Evolutionary conservation across 1,140 invertebrate genomes (phyloP).

Genomic region (Oscheius sp.): DNA sequence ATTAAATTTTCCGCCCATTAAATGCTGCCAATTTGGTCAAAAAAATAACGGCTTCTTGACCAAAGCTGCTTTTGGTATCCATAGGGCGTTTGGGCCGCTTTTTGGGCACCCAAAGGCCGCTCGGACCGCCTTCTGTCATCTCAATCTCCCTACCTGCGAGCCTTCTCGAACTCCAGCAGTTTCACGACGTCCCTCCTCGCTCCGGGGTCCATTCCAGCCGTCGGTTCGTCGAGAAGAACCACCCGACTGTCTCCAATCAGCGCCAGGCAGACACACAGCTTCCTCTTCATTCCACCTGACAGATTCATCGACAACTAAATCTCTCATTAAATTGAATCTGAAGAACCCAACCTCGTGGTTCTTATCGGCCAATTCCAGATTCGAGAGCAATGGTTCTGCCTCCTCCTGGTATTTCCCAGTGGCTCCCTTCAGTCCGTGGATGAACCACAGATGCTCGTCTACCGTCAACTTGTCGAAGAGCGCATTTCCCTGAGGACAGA

Average conservation of each 20-base stretch:
- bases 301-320: conserved; percentile 42
- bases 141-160: too few relatives aligned
- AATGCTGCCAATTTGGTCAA: too few relatives aligned
- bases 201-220: conserved; percentile 67
- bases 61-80: too few relatives aligned
- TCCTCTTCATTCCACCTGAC: conserved; percentile 64
- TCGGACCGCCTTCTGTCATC: too few relatives aligned
- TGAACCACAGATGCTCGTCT: conserved; percentile 63
- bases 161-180: conserved; percentile 64
- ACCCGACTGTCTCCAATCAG: conserved; percentile 65
- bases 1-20: too few relatives aligned
- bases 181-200: conserved; percentile 66
- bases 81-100: too few relatives aligned
- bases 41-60: too few relatives aligned
- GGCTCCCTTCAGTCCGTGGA: conserved; percentile 59
- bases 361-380: conserved; percentile 25
- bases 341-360: background rate
- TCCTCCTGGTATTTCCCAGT: conserved; percentile 39
- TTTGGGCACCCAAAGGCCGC: too few relatives aligned
- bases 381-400: conserved; percentile 46
- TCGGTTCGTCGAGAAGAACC: conserved; percentile 67
- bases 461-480: conserved; percentile 63
- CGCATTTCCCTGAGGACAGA: conserved; percentile 63
- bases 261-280: conserved; percentile 65
- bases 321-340: background rate